Percentiles rank a stretch among this genome's conserved stretches.
Evolutionary conservation across 2,797 vertebrate genomes (phyloP).

Genomic region (Sandelia bainsii): DNA sequence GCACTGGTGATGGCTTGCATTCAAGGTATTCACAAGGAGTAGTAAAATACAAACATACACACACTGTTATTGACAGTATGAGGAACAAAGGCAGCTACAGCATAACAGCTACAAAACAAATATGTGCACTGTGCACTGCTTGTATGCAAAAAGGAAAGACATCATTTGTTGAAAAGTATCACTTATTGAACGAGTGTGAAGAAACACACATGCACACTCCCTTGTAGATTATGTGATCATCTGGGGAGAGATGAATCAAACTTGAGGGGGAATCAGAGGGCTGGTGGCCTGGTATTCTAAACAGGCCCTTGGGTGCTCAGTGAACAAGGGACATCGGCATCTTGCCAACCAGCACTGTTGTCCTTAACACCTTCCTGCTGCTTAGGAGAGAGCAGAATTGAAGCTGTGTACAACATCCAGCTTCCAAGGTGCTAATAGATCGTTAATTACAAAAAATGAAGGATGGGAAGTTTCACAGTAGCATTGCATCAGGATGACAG

Average conservation of each 20-base stretch:
- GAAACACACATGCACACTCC: slow-evolving; percentile 17
- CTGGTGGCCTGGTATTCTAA: slow-evolving; percentile 61
- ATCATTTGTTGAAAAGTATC: slow-evolving; percentile 1
- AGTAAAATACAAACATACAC: slow-evolving; percentile 19
- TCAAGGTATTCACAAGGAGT: slow-evolving; percentile 40
- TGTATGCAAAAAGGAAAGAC: slow-evolving; percentile 26
- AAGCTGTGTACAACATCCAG: slow-evolving; percentile 42
- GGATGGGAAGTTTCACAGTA: slow-evolving; percentile 30
- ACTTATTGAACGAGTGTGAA: slow-evolving; percentile 43
- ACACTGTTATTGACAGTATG: neutral
- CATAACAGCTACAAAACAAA: slow-evolving; percentile 19
- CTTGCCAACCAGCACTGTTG: slow-evolving; percentile 74
- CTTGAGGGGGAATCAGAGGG: slow-evolving; percentile 50
- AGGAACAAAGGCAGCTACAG: slow-evolving; percentile 4
- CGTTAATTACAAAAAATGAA: slow-evolving; percentile 50
- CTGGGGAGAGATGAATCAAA: slow-evolving; percentile 51
- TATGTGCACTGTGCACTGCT: neutral
- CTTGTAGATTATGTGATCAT: slow-evolving; percentile 31
- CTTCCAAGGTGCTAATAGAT: slow-evolving; percentile 56
- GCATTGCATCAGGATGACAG: slow-evolving; percentile 20
- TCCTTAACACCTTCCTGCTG: slow-evolving; percentile 67
- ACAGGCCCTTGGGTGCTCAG: slow-evolving; percentile 65
- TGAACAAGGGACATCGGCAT: slow-evolving; percentile 71
- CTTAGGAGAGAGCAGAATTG: slow-evolving; percentile 34
- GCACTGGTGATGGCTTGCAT: slow-evolving; percentile 41